phyloP scores from a whole-genome alignment of 2,113 vertebrate species.

The Phaethornis superciliosus region DNA sequence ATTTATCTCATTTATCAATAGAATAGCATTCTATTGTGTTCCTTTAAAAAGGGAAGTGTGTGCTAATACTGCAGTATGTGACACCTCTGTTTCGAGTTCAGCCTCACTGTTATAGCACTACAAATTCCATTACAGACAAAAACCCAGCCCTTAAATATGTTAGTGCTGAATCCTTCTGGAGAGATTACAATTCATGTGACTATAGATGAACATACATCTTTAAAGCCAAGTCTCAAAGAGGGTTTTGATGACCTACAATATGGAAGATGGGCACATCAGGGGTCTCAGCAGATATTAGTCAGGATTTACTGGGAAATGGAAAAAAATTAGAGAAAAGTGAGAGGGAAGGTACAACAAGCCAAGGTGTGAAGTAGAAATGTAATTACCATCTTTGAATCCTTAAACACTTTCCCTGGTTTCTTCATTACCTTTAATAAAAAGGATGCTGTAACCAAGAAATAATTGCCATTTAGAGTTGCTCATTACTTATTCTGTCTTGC shows the following conservation, averaged over 20 bases:
- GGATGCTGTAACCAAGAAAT: neutral
- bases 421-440: neutral
- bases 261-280: neutral
- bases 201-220: neutral
- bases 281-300: neutral
- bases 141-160: neutral
- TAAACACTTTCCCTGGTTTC: neutral
- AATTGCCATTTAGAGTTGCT: conserved; percentile 3
- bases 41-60: neutral
- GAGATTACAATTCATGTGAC: neutral
- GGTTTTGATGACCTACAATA: neutral
- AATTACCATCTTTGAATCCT: neutral
- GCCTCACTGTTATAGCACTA: neutral
- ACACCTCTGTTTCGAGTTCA: neutral
- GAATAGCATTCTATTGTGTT: neutral
- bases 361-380: neutral
- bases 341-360: neutral
- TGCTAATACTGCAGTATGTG: neutral
- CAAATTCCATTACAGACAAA: neutral
- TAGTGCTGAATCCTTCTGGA: neutral
- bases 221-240: neutral
- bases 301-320: neutral
- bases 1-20: neutral
- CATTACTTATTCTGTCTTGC: neutral
- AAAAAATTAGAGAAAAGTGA: neutral